These are phyloP conservation scores for Gracilinanus agilis DNA, from an alignment of 2,113 vertebrate genomes.

Conservation along the genomic window DNA sequence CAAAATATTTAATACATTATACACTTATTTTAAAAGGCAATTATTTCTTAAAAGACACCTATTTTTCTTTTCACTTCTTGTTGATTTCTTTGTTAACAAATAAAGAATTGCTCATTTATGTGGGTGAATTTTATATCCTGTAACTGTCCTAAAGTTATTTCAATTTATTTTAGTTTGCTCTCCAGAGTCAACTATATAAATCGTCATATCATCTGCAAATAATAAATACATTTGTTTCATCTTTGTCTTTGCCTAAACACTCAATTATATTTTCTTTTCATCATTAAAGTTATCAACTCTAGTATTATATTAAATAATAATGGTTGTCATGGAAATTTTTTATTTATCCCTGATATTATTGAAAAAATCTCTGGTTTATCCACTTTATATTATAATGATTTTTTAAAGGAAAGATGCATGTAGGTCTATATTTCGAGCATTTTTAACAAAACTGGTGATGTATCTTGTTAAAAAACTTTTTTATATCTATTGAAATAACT, in stretches of 20 bases:
- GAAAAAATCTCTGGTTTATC: neutral
- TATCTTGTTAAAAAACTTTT: neutral
- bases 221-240: too few species aligned
- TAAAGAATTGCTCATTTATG: neutral
- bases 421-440: neutral
- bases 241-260: neutral
- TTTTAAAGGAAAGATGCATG: neutral
- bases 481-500: neutral
- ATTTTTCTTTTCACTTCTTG: neutral
- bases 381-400: neutral
- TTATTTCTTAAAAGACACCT: neutral
- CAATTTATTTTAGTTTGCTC: neutral
- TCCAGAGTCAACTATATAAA: neutral
- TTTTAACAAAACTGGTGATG: neutral
- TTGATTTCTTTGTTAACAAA: neutral
- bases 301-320: neutral
- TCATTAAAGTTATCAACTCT: neutral
- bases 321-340: neutral
- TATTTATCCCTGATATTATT: neutral
- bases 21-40: neutral
- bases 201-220: neutral
- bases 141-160: neutral
- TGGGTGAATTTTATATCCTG: neutral
- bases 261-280: neutral
- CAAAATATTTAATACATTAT: neutral